Evolutionary conservation across 2,113 vertebrate species (phyloP).

Genomic region (Okapia johnstoni): DNA sequence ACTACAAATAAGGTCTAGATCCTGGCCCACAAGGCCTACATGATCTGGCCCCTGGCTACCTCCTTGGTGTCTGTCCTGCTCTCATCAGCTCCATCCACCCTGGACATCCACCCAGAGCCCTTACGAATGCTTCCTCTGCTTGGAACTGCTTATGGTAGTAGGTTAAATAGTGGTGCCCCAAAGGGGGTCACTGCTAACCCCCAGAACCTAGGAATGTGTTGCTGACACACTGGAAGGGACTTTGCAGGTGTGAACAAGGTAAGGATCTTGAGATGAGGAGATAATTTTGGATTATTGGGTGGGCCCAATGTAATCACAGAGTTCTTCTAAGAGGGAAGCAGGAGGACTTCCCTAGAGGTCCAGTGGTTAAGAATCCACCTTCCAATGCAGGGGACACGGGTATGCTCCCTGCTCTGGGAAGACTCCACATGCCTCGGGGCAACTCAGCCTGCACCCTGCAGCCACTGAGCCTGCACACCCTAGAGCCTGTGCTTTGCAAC

Average conservation of each 20-base stretch:
- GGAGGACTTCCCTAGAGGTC: neutral
- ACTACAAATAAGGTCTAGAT: neutral
- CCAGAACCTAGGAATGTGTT: neutral
- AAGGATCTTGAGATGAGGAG: neutral
- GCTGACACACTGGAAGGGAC: neutral
- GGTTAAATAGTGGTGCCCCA: neutral
- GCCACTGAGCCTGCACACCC: neutral
- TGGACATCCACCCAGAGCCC: neutral
- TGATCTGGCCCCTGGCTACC: neutral
- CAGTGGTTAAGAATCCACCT: neutral
- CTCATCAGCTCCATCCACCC: neutral
- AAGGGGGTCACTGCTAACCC: neutral
- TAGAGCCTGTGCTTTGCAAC: neutral
- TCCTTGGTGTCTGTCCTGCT: neutral
- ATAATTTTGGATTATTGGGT: neutral
- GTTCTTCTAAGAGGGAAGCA: neutral
- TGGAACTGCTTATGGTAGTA: neutral
- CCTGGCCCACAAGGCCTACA: neutral
- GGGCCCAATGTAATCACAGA: neutral
- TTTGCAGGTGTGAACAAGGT: neutral
- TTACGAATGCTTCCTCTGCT: neutral
- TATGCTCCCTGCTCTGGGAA: neutral
- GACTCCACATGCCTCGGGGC: neutral
- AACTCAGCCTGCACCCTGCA: neutral
- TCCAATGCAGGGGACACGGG: neutral